Evolutionary conservation across 2,888 invertebrate species (phyloP).

Genomic region (Callimorpha dominula): DNA sequence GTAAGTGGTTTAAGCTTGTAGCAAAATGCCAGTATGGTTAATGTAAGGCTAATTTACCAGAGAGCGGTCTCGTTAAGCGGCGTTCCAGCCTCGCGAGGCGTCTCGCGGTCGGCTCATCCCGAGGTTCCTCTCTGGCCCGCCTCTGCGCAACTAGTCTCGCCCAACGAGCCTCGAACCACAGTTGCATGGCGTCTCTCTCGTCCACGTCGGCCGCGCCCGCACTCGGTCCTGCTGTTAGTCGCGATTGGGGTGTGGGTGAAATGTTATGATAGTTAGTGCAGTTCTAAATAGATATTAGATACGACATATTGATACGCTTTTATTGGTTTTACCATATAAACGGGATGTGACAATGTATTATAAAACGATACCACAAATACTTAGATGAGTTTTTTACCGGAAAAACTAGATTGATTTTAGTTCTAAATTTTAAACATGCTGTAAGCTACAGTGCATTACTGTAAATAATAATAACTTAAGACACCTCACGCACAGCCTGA

Average conservation of each 20-base stretch:
- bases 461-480: no score
- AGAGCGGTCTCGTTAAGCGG: conserved; percentile 67
- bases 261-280: conserved; percentile 16
- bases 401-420: no score
- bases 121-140: conserved; percentile 61
- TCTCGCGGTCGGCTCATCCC: conserved; percentile 57
- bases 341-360: background rate
- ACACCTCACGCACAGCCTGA: no score
- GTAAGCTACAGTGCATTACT: no score
- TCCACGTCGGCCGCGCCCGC: conserved; percentile 61
- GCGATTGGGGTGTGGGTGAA: conserved; percentile 9
- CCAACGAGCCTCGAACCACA: conserved; percentile 82
- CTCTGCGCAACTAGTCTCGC: conserved; percentile 76
- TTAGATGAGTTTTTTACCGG: no score
- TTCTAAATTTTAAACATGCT: no score
- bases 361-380: no score
- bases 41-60: conserved; percentile 59
- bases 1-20: background rate
- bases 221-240: conserved; percentile 47
- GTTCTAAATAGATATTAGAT: background rate
- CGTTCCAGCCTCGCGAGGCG: conserved; percentile 68
- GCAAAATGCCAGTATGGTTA: background rate
- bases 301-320: background rate
- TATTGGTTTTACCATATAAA: background rate
- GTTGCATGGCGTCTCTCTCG: conserved; percentile 79